Evolutionary conservation across 2,113 vertebrate genomes (phyloP).

Genomic region (Rhegmatorhina hoffmannsi): DNA sequence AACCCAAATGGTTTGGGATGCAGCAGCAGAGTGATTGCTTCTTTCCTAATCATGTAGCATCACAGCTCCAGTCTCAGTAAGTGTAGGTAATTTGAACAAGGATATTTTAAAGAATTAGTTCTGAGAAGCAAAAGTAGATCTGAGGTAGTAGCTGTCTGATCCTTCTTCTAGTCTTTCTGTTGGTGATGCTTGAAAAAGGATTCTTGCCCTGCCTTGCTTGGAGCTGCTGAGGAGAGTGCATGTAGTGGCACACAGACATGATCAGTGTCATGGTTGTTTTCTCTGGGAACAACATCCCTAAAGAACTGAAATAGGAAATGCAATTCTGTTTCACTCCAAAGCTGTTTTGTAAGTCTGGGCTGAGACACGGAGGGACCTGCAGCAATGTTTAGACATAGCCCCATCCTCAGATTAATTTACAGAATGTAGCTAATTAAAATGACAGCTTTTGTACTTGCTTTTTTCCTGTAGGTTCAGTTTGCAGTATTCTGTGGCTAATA

Average conservation of each 20-base stretch:
- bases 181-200: background rate
- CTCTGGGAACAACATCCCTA: background rate
- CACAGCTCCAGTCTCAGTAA: background rate
- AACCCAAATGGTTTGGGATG: background rate
- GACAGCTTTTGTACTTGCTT: conserved; percentile 44
- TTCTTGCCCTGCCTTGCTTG: background rate
- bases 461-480: conserved; percentile 52
- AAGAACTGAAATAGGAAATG: background rate
- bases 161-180: background rate
- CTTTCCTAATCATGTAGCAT: background rate
- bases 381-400: background rate
- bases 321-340: background rate
- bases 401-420: conserved; percentile 30
- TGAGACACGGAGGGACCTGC: background rate
- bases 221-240: background rate
- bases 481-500: conserved; percentile 71
- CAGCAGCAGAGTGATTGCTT: background rate
- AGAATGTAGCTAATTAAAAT: conserved; percentile 65
- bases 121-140: background rate
- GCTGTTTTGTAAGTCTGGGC: background rate
- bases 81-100: background rate
- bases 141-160: background rate
- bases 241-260: no score
- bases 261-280: background rate
- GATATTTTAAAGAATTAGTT: background rate